Conservation (phyloP, 2,888 invertebrate genomes). For the Morinoia aosen region DNA sequence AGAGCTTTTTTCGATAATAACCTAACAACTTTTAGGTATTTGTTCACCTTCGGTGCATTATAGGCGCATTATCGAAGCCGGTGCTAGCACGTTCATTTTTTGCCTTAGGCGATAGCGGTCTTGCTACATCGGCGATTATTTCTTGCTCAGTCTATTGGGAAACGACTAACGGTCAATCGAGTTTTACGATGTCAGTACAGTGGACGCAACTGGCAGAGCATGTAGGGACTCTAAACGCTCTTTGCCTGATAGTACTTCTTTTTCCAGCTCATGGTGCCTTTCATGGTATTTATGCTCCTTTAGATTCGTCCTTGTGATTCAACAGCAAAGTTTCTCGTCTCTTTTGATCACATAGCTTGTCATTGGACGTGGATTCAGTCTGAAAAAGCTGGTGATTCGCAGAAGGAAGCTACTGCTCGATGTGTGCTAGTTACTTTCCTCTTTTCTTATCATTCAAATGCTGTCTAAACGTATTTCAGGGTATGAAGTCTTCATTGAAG, state of each 20-base stretch:
- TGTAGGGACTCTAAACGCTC: neutral
- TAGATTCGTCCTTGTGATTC: neutral
- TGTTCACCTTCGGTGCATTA: too few species aligned
- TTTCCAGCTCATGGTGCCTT: neutral
- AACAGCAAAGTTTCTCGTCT: neutral
- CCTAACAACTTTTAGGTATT: too few species aligned
- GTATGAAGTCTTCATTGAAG: neutral
- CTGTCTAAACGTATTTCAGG: neutral
- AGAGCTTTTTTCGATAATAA: too few species aligned
- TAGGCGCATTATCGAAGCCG: too few species aligned
- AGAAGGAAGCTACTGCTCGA: neutral
- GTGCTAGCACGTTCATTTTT: neutral
- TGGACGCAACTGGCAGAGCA: neutral
- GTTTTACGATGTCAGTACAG: neutral
- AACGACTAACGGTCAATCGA: neutral
- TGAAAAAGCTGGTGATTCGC: neutral
- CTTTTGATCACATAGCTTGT: neutral
- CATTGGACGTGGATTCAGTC: neutral
- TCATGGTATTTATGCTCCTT: neutral
- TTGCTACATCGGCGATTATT: neutral
- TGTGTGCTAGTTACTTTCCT: neutral
- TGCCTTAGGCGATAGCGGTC: neutral
- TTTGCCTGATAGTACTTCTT: neutral
- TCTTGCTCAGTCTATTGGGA: neutral
- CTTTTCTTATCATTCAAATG: neutral